These are phyloP conservation scores for Sussaba pulchella DNA, from an alignment of 2,888 invertebrate genomes.

Conservation along the genomic window DNA sequence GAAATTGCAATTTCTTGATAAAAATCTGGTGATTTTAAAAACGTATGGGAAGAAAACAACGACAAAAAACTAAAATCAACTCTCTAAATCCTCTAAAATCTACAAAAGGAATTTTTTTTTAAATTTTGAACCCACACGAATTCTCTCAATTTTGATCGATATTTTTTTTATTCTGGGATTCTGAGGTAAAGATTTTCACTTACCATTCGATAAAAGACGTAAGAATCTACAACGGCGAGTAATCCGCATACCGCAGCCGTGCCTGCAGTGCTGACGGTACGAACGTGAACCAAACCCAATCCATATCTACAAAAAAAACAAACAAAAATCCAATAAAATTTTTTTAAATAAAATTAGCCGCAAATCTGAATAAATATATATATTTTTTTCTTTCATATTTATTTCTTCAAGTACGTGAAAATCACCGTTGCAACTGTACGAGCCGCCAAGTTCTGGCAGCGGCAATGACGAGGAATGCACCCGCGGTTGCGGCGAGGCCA, in stretches of 20 bases:
- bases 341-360: conserved; percentile 2
- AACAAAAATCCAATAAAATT: conserved; percentile 5
- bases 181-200: too few relatives aligned
- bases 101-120: too few relatives aligned
- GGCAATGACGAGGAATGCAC: conserved; percentile 72
- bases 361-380: neutral
- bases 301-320: conserved; percentile 68
- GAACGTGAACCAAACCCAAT: conserved; percentile 73
- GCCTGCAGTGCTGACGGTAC: conserved; percentile 72
- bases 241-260: conserved; percentile 74
- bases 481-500: conserved; percentile 69
- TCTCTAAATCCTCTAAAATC: too few relatives aligned
- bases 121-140: too few relatives aligned
- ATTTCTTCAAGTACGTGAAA: neutral
- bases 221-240: conserved; percentile 78
- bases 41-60: too few relatives aligned
- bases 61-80: too few relatives aligned
- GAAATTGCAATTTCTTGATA: too few relatives aligned
- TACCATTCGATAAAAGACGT: conserved; percentile 78
- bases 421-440: conserved; percentile 72
- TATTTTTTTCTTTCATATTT: neutral
- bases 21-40: too few relatives aligned
- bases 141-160: too few relatives aligned
- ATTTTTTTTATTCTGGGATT: too few relatives aligned
- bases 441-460: conserved; percentile 74